A percentile compares a stretch with the other conserved stretches of the same genome.
Conservation (phyloP, 1,140 invertebrate species). For the Catajapyx aquilonaris region DNA sequence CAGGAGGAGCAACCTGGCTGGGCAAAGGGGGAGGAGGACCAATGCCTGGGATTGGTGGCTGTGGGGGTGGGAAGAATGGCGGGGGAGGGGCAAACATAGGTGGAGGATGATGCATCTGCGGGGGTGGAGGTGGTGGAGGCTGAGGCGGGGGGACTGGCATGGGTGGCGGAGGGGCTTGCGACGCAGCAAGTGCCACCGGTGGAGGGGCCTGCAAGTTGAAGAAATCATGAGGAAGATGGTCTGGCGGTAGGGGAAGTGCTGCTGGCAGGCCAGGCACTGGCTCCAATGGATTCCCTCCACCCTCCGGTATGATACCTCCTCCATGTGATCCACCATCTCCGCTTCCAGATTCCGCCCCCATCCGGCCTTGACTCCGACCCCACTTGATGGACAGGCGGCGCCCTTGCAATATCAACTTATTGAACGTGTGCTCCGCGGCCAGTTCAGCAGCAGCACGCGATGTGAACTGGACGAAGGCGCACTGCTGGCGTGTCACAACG, state of each 20-base stretch:
- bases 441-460: conserved; percentile 68
- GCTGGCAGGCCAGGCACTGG: conserved; percentile 73
- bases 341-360: conserved; percentile 16
- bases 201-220: conserved; percentile 10
- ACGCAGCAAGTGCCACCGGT: conserved; percentile 9
- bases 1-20: background rate
- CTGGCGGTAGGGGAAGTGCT: conserved; percentile 11
- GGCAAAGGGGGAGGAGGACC: too few relatives aligned
- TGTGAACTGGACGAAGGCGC: conserved; percentile 95
- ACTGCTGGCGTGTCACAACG: conserved; percentile 79
- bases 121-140: conserved; percentile 1
- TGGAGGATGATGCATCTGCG: background rate
- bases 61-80: too few relatives aligned
- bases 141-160: background rate
- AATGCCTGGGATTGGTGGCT: too few relatives aligned
- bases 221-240: conserved; percentile 14
- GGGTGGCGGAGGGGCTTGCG: conserved; percentile 4
- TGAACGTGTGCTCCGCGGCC: conserved; percentile 90
- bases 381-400: conserved; percentile 85
- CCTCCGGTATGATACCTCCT: conserved; percentile 9
- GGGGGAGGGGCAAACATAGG: too few relatives aligned
- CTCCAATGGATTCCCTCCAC: conserved; percentile 39
- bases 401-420: conserved; percentile 75
- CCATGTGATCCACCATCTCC: conserved; percentile 16
- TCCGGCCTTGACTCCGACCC: conserved; percentile 71